Base-by-base conservation (phyloP, 2,113 vertebrate genomes). In the Megaceryle maxima region DNA sequence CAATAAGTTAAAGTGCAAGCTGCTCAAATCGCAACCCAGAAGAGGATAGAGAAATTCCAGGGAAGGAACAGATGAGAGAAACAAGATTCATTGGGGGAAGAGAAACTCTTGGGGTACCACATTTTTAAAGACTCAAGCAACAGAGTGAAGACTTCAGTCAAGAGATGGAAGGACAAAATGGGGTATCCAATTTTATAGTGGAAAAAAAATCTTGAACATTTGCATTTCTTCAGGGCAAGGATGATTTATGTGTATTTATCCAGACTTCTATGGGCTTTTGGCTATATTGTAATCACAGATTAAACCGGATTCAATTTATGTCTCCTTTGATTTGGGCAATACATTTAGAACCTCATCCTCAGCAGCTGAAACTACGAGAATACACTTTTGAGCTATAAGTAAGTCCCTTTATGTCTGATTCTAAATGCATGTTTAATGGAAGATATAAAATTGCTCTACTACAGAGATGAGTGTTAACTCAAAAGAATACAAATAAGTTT, bases 221-320 rank as follows among this genome's bases (percentile, higher is more conserved):
- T 74, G 16, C 15, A 60, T 82, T 95, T 87, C 74, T 87, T 75
- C 73, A 78, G 57, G 7, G 11, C 16, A 79, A 76, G 67, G 26
- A 79, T 46, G 24, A 96, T 72, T 83, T 66, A 69, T 59, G 16
- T 83, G 24, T 69, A 87, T 87, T 95, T 84, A 84, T 82, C 29
- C 69, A 72, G 4, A 21, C 69, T 79, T 82, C 81, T 72, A 69
- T 1, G 26, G 89, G 53, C 18, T 96, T 94, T 76, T 79, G 25
- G 62, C 87, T 82, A 60, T 56, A 72, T 29, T 39, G 39, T 51
- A 91, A 78, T 73, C 69, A 92, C 50, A 96, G 70, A 94, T 95
- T 92, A 92, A 95, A 95, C 66, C 41, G 53, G 53, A 91, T 89
- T 84, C 67, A 95, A 91, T 96, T 94, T 91, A 73, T 96, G 79